Evolutionary conservation across 2,113 vertebrate genomes (phyloP).

Genomic region (Enhydra lutris): DNA sequence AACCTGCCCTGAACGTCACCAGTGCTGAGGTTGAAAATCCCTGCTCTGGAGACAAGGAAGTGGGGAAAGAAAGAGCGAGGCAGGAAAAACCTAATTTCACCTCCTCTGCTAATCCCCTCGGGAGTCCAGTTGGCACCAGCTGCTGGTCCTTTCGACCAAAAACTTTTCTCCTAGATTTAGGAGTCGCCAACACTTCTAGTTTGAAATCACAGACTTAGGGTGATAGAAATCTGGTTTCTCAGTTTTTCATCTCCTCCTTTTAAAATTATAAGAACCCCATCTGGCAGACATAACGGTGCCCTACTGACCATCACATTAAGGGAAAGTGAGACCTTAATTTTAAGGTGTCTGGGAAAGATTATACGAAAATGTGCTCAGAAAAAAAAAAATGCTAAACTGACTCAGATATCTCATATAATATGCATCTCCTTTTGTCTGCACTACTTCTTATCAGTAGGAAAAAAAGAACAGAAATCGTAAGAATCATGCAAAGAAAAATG

Average conservation of each 20-base stretch:
- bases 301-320: neutral
- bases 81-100: neutral
- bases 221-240: conserved; percentile 16
- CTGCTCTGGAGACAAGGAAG: neutral
- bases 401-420: conserved; percentile 51
- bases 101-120: neutral
- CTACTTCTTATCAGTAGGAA: conserved; percentile 23
- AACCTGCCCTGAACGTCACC: neutral
- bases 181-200: neutral
- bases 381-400: conserved; percentile 24
- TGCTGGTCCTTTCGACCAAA: neutral
- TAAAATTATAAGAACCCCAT: conserved; percentile 8
- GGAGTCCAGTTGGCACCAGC: neutral
- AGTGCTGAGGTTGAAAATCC: neutral
- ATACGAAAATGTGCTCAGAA: conserved; percentile 15
- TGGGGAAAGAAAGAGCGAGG: neutral
- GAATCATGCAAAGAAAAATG: conserved; percentile 55
- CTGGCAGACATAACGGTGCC: conserved; percentile 2
- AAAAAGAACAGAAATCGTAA: conserved; percentile 38
- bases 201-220: neutral
- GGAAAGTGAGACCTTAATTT: conserved; percentile 43
- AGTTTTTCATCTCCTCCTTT: conserved; percentile 28
- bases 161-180: neutral
- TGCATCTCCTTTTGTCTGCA: conserved; percentile 45
- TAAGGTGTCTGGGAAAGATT: conserved; percentile 40